Percentiles rank a stretch among this genome's conserved stretches.
phyloP scores from a whole-genome alignment of 2,797 vertebrate genomes.

The Poeciliopsis paucimaculata region DNA sequence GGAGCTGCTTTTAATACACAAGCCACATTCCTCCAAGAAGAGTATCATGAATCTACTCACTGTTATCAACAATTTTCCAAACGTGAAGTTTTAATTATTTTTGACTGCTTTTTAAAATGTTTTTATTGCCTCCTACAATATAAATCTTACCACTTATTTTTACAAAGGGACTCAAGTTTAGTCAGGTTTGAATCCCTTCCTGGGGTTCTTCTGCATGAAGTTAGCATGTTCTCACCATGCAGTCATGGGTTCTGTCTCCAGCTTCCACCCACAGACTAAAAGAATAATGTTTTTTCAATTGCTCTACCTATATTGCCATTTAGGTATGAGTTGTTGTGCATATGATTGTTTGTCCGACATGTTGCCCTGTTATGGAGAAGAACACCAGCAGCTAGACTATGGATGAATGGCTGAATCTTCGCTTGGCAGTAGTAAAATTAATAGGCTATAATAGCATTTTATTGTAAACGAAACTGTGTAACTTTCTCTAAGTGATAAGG shows the following conservation, averaged over 20 bases:
- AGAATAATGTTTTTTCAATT: background rate
- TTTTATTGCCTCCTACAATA: background rate
- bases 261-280: background rate
- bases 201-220: background rate
- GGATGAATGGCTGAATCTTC: background rate
- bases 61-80: background rate
- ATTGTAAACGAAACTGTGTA: background rate
- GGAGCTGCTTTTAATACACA: background rate
- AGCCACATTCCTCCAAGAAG: background rate
- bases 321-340: background rate
- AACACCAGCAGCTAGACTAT: background rate
- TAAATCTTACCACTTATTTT: background rate
- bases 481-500: slow-evolving; percentile 19
- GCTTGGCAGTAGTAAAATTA: background rate
- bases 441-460: background rate
- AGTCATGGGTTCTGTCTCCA: background rate
- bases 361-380: background rate
- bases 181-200: background rate
- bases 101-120: background rate
- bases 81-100: background rate
- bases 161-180: background rate
- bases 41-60: background rate
- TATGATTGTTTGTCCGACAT: background rate
- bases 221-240: background rate
- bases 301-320: background rate